phyloP scores from a whole-genome alignment of 1,140 invertebrate species.

The Archegozetes longisetosus region DNA sequence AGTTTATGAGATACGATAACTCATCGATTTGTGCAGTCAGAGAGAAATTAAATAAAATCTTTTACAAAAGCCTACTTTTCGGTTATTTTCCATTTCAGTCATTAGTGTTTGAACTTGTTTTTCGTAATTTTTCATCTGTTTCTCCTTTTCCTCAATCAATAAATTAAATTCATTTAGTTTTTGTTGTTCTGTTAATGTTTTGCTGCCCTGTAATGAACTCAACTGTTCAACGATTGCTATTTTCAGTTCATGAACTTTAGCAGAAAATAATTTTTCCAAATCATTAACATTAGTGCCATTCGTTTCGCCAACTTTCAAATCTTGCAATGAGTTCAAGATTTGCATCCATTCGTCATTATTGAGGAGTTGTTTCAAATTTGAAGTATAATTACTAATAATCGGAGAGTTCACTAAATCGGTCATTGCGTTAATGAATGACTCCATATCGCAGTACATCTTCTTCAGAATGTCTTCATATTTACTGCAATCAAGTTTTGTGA shows the following conservation, averaged over 20 bases:
- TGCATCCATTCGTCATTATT: neutral
- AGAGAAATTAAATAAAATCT: neutral
- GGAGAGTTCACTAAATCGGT: neutral
- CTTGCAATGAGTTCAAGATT: neutral
- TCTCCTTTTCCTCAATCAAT: neutral
- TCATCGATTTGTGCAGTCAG: neutral
- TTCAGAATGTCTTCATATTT: neutral
- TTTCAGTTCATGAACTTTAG: neutral
- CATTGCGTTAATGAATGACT: neutral
- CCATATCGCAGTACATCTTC: neutral
- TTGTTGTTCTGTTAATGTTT: neutral
- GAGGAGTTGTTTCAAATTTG: neutral
- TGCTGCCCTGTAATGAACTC: neutral
- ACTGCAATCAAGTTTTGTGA: neutral
- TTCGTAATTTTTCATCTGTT: neutral
- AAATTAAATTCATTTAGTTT: neutral
- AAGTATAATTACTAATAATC: neutral
- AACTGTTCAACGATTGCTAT: neutral
- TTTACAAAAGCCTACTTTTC: neutral
- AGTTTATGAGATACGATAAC: neutral
- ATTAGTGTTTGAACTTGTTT: neutral
- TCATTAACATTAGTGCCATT: neutral
- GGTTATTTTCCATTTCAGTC: neutral
- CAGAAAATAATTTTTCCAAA: neutral
- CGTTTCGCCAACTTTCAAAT: neutral